phyloP scores from a whole-genome alignment of 2,113 vertebrate species.

The Thinocorus orbignyianus region DNA sequence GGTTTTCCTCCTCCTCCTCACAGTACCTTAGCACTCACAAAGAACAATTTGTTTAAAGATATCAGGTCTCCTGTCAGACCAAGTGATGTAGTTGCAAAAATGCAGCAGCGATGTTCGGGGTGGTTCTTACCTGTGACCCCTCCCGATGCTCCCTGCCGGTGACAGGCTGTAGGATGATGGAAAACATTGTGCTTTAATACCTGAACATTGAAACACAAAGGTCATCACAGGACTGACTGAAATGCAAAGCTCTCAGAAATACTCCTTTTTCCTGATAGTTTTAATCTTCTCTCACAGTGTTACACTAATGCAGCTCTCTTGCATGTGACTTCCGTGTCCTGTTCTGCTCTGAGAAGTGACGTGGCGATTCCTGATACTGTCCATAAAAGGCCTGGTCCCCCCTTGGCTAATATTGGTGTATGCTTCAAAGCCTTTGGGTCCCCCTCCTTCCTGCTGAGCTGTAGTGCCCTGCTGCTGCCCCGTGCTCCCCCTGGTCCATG shows the following conservation, averaged over 20 bases:
- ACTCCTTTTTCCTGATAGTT: background rate
- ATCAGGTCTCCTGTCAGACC: background rate
- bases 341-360: background rate
- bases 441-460: background rate
- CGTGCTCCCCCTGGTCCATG: background rate
- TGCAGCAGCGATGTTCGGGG: background rate
- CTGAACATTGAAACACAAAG: background rate
- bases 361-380: background rate
- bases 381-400: background rate
- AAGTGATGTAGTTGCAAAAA: background rate
- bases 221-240: background rate
- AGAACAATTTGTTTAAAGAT: background rate
- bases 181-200: background rate
- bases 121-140: background rate
- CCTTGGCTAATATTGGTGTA: background rate
- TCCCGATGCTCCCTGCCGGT: rapidly evolving
- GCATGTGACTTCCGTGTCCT: background rate
- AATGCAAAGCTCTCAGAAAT: background rate
- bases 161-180: background rate
- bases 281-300: background rate
- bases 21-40: background rate
- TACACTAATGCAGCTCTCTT: background rate
- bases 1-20: background rate
- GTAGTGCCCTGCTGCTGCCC: background rate
- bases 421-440: background rate